Evolutionary conservation across 2,888 invertebrate genomes (phyloP), one percentile per base, ranked within the genome.

Genomic region (Rhagium mordax): DNA sequence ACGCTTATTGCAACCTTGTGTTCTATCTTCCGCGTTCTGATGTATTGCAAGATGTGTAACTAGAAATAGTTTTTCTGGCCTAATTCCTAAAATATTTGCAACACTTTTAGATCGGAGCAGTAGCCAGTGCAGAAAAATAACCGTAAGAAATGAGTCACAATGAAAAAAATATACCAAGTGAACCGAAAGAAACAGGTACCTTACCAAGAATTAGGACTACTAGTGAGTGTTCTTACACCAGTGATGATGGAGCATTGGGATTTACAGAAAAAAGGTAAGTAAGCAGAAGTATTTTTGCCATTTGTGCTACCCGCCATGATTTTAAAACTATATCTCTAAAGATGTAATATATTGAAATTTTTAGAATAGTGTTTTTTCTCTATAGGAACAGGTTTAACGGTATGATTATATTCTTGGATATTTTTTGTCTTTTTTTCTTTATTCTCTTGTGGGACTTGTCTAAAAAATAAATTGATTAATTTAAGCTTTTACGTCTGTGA

Each of bases 191-290:
- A 48, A 77, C 77, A 18, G 79, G 75, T 41, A 77, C 65, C 49
- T 66, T 71, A 61, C 79, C 85, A 51, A 84, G 87, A 72, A 78
- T 84, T 29, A 81, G 88, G 74, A 85, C 85, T n/a, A 84, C 85
- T 71, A 87, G 87, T 78, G 87, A 87, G 76, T 86, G 86, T 78
- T 87, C 87, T 6, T 76, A 77, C 65, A 82, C 82, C 15, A 87
- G 86, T 77, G 88, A 87, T 57, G 87, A 88, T 81, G 86, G 85
- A 21, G 75, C 80, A 33, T 77, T 78, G 29, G 77, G 76, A 64
- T 81, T 80, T 73, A 78, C 81, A 59, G 83, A 84, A 71, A 82
- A 82, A 81, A 79, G 85, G 86, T 84, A 82, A 80, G 75, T 15
- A 47, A 41, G 3, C 0, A 59, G 1, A 47, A 21, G 18, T 29